These are phyloP conservation scores for Notarius quadriscutis DNA, from an alignment of 2,113 vertebrate species.

Conservation along the genomic window DNA sequence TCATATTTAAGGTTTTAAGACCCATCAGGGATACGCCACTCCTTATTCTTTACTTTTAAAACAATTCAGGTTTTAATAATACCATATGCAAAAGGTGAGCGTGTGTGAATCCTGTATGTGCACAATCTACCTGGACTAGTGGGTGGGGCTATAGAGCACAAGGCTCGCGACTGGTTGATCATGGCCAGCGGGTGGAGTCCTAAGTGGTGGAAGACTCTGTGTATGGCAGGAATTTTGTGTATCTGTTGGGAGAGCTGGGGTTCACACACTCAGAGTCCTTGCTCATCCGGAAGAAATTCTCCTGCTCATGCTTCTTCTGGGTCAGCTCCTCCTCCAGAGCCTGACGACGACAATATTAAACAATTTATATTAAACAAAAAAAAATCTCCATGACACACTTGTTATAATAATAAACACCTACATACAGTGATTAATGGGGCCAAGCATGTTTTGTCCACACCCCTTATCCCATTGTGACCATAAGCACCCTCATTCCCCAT, in stretches of 20 bases:
- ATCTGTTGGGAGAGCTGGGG: constrained; percentile 77
- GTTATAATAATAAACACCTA: not conserved
- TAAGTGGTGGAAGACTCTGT: constrained; percentile 70
- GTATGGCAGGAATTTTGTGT: constrained; percentile 87
- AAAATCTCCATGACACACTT: too few relatives aligned
- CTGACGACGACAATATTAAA: constrained; percentile 62
- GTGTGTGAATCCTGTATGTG: not conserved
- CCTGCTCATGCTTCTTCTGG: constrained; percentile 87
- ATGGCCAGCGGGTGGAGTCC: constrained; percentile 8
- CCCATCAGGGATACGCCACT: not conserved
- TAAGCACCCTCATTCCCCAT: too few relatives aligned
- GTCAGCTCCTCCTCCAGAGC: constrained; percentile 88
- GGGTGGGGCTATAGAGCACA: not conserved
- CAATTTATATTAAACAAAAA: not conserved
- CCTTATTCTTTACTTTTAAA: not conserved
- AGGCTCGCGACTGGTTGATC: not conserved
- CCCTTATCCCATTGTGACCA: not conserved
- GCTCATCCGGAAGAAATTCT: constrained; percentile 86
- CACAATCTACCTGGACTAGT: not conserved
- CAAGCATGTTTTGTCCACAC: not conserved
- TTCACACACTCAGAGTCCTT: constrained; percentile 66
- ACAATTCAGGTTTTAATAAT: not conserved
- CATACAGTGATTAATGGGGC: not conserved
- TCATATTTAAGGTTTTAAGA: not conserved
- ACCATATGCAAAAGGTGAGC: not conserved